These are phyloP conservation scores for Chaetodon trifasciatus DNA, from an alignment of 2,797 vertebrate genomes.

Conservation along the genomic window DNA sequence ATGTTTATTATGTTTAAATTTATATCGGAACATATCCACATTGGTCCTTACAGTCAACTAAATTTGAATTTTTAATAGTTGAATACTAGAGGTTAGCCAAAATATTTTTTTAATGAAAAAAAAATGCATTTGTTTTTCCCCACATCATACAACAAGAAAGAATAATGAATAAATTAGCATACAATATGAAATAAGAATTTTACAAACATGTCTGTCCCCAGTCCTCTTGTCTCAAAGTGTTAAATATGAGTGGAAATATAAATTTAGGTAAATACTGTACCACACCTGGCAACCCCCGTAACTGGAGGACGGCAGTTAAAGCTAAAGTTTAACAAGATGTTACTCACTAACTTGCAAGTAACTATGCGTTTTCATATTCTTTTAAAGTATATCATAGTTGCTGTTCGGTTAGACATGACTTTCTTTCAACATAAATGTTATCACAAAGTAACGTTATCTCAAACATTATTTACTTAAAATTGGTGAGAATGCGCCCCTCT, in stretches of 20 bases:
- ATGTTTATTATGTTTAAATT: background rate
- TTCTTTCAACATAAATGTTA: background rate
- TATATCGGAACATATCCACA: background rate
- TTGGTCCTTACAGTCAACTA: rapidly evolving
- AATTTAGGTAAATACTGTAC: background rate
- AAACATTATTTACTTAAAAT: background rate
- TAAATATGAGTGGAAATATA: background rate
- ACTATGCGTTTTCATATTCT: background rate
- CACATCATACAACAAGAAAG: background rate
- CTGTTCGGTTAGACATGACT: background rate
- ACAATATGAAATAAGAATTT: background rate
- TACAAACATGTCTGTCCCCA: background rate
- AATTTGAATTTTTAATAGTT: background rate
- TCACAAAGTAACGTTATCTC: background rate
- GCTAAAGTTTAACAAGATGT: background rate
- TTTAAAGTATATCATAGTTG: rapidly evolving
- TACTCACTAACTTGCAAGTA: background rate
- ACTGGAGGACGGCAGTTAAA: background rate
- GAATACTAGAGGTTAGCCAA: background rate
- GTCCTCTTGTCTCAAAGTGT: background rate
- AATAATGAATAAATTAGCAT: background rate
- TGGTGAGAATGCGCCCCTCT: constrained; percentile 44
- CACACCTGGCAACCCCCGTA: constrained; percentile 62
- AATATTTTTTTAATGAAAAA: background rate
- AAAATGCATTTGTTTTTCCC: background rate